phyloP scores from a whole-genome alignment of 2,113 vertebrate genomes.

The Platanista minor region DNA sequence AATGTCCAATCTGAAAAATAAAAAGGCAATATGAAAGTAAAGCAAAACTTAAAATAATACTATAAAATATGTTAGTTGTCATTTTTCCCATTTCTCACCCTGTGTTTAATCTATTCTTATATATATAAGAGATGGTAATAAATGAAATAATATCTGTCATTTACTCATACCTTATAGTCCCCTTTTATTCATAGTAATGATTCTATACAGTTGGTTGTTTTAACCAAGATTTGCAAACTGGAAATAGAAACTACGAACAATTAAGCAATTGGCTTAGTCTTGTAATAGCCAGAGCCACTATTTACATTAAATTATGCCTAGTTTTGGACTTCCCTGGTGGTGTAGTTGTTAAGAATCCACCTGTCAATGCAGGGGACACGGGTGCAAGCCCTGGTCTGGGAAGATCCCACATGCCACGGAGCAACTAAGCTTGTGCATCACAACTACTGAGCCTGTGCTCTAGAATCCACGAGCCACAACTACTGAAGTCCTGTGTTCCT shows the following conservation, averaged over 20 bases:
- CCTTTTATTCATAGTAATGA: not conserved
- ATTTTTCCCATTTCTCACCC: not conserved
- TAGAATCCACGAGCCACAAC: too few relatives aligned
- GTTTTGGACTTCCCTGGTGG: too few relatives aligned
- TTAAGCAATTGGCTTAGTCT: not conserved
- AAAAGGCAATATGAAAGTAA: not conserved
- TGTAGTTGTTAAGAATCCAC: too few relatives aligned
- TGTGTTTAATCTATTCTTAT: not conserved
- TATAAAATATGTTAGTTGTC: not conserved
- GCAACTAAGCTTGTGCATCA: fast-evolving
- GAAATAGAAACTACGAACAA: not conserved
- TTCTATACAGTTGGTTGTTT: not conserved
- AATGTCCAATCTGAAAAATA: not conserved
- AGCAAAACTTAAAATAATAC: not conserved
- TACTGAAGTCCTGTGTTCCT: too few relatives aligned
- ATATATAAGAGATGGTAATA: not conserved
- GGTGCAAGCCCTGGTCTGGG: too few relatives aligned
- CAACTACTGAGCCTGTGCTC: too few relatives aligned
- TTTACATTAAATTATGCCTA: not conserved
- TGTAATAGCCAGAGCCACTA: not conserved
- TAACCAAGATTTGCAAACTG: not conserved
- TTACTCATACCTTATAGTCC: not conserved
- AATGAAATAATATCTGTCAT: not conserved
- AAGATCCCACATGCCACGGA: too few relatives aligned
- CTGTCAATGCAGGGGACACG: too few relatives aligned